phyloP scores from a whole-genome alignment of 2,888 invertebrate species.

The Oxytorus armatus region DNA sequence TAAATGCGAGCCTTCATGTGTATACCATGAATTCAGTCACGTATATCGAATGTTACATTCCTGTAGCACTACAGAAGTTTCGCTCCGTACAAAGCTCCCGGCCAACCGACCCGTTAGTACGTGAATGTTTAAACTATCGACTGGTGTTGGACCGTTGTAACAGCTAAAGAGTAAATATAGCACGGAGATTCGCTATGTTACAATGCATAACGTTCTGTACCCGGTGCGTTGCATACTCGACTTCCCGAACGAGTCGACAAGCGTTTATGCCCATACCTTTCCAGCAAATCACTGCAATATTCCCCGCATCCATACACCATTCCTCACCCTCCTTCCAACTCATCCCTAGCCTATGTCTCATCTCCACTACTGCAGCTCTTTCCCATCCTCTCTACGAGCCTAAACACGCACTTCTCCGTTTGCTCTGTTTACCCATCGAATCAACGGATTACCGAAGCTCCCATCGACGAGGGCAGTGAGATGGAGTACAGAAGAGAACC shows the following conservation, averaged over 20 bases:
- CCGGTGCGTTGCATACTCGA: conserved; percentile 65
- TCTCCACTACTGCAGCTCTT: conserved; percentile 38
- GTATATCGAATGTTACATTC: conserved; percentile 3
- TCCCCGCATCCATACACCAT: conserved; percentile 3
- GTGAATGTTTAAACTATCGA: not conserved
- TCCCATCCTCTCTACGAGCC: conserved; percentile 10
- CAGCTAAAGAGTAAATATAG: conserved; percentile 40
- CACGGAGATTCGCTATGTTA: conserved; percentile 59
- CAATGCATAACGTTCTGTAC: conserved; percentile 71
- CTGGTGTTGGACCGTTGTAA: not conserved
- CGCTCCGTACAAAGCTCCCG: conserved; percentile 6
- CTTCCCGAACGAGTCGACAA: conserved; percentile 45
- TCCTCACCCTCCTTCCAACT: conserved; percentile 25
- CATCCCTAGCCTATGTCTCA: conserved; percentile 12
- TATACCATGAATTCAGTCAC: not conserved
- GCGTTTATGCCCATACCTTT: conserved; percentile 32
- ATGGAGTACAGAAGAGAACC: conserved; percentile 23
- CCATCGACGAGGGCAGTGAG: conserved; percentile 46
- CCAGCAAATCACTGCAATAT: not conserved
- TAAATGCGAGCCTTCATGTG: not conserved
- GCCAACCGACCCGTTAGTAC: conserved; percentile 2
- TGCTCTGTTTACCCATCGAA: conserved; percentile 80
- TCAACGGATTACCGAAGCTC: conserved; percentile 79
- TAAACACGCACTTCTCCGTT: conserved; percentile 70
- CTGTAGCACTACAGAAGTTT: conserved; percentile 21